phyloP scores from a whole-genome alignment of 2,888 invertebrate genomes.

The Drosophila macrothrix region DNA sequence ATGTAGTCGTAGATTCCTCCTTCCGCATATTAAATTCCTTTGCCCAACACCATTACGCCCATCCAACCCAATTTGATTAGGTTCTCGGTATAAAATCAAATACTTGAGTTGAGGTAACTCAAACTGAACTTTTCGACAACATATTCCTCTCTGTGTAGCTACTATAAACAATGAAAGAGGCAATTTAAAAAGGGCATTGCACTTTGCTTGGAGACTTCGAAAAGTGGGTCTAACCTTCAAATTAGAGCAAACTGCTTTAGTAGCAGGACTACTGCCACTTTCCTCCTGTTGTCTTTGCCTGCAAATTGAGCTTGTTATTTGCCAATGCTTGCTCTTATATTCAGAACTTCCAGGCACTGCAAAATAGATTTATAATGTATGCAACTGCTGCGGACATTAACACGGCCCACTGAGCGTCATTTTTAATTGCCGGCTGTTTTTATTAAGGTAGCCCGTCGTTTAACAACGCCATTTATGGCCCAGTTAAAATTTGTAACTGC shows the following conservation, averaged over 20 bases:
- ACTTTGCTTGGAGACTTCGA: not conserved
- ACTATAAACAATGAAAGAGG: not conserved
- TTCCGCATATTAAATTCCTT: not conserved
- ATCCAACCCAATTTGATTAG: not conserved
- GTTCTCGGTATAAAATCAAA: not conserved
- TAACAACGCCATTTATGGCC: slow-evolving; percentile 46
- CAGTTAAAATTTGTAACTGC: slow-evolving; percentile 44
- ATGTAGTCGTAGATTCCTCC: not conserved
- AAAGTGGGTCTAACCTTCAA: not conserved
- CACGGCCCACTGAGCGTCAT: not conserved
- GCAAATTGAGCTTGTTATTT: slow-evolving; percentile 30
- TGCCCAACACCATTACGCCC: not conserved
- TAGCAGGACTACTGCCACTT: not conserved
- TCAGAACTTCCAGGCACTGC: slow-evolving; percentile 45
- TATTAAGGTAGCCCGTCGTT: not conserved
- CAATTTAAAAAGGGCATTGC: not conserved
- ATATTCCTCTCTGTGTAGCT: not conserved
- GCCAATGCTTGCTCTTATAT: slow-evolving; percentile 6
- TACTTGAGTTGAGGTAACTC: not conserved
- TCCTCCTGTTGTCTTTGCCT: slow-evolving; percentile 4
- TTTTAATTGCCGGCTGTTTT: not conserved
- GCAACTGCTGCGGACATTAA: slow-evolving; percentile 22
- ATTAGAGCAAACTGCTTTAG: not conserved
- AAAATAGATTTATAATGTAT: slow-evolving; percentile 69
- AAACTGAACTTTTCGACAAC: too few relatives aligned